Base-by-base conservation (phyloP, 1,140 invertebrate genomes). In the Drosophila nebulosa region DNA sequence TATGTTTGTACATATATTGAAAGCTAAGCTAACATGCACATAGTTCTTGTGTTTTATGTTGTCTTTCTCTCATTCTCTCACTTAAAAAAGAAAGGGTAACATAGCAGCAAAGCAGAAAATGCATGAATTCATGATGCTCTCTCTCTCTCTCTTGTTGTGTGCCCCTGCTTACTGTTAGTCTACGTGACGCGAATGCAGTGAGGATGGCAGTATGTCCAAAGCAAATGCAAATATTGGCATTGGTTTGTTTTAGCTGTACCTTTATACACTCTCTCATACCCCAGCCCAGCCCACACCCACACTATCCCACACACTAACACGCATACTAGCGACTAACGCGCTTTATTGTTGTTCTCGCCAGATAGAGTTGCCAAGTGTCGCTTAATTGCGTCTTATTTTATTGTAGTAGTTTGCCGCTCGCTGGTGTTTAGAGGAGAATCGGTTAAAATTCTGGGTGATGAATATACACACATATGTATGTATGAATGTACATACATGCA, bases 161-260 rank as follows among this genome's bases (percentile, higher is more conserved):
- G 14, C 21, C 1, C 30, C 35, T 18, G 14, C 27, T 18, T 30
- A 18, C 52, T 55, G 52, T 32, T 55, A 55, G 26, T 9, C 52
- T 32, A 32, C 52, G 26, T 55, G 52, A 55, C 52, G 52, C 27
- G 52, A 55, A 16, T 55, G 52, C 52, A 55, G 26, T 55, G 52
- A 32, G 9, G 27, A 30, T 32, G 52, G 18, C 26, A 55, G 14
- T 55, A 30, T 4, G 14, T 46, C 39, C 52, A 55, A 39, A 58
- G 56, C 56, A 58, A 30, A 46, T 46, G 56, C 56, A 58, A 58
- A 58, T 58, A 55, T 32, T 55, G 26, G 26, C 52, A 55, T 55
- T 55, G 52, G 52, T 18, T 55, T 55, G 52, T 30, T 55, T 55
- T 55, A 30, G 26, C 52, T 55, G 52, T 55, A 55, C 52, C 52